A percentile compares a stretch with the other conserved stretches of the same genome.
Evolutionary conservation across 2,113 vertebrate genomes (phyloP).

Genomic region (Pycnonotus jocosus): DNA sequence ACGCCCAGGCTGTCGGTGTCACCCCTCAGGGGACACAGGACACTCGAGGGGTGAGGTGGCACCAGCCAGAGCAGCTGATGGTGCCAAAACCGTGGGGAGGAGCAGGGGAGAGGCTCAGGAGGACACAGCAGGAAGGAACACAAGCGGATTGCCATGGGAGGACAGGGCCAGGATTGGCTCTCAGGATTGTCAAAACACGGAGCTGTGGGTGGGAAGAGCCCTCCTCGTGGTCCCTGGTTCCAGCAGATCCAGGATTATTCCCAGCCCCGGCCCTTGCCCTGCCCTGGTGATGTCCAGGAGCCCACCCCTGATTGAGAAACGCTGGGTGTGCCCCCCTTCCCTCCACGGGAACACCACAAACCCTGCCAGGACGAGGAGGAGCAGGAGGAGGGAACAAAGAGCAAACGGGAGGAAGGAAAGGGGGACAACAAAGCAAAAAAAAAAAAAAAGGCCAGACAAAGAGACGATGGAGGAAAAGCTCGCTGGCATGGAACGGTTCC

Average conservation of each 20-base stretch:
- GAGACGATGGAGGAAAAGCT: constrained; percentile 5
- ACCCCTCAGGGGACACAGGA: not conserved
- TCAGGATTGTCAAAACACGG: constrained; percentile 73
- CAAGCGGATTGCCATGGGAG: not conserved
- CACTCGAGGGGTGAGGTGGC: not conserved
- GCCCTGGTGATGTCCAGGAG: constrained; percentile 33
- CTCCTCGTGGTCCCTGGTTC: not conserved
- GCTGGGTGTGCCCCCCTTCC: constrained; percentile 36
- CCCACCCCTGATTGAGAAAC: constrained; percentile 77
- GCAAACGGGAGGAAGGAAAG: not conserved
- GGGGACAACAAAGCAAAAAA: not conserved
- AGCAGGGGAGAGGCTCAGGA: not conserved
- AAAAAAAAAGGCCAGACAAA: constrained; percentile 44
- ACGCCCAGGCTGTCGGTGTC: not conserved
- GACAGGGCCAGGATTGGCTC: not conserved
- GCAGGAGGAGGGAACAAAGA: not conserved
- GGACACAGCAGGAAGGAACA: not conserved
- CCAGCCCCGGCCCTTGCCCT: not conserved
- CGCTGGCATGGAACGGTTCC: constrained; percentile 4
- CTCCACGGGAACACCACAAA: constrained; percentile 57
- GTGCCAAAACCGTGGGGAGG: not conserved
- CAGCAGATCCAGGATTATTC: not conserved
- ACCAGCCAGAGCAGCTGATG: not conserved
- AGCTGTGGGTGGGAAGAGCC: not conserved
- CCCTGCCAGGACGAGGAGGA: constrained; percentile 39